Evolutionary conservation across 2,113 vertebrate species (phyloP), one percentile per base, ranked within the genome.

Genomic region (Cyanistes caeruleus): DNA sequence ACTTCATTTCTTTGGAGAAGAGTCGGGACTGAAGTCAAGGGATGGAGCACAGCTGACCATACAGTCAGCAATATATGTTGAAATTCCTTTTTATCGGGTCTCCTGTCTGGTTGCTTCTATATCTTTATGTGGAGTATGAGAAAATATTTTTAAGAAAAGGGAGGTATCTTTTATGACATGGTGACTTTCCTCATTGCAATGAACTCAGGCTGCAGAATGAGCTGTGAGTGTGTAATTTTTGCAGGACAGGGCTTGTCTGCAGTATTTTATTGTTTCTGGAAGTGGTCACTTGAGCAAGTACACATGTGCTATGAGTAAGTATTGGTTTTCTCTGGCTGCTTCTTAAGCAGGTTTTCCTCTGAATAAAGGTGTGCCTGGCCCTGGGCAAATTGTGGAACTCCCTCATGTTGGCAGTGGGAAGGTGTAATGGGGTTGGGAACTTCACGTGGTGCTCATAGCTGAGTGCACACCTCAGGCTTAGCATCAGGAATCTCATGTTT

Each of bases 321-420:
- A 89, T 65, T 86, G 77, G 89, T 76, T 93, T 92, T 87, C 84
- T 82, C 83, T 92, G 89, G 37, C 58, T 95, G 76, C 67, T 92
- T 74, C 80, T 92, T 89, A 90, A 39, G 86, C 52, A 89, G 62
- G 65, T 84, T 92, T 94, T 95, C 88, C 58, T 91, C 51, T 43
- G 83, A 90, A 81, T 65, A 81, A 94, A 95, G 87, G 91, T 69
- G 92, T 93, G 92, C 63, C 88, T 97, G 88, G 90, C 92, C 80
- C 62, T 79, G 43, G 94, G 95, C 86, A 92, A 95, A 96, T 93
- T 94, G 95, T 95, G 96, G 96, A 97, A 96, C 94, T 97, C 96
- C 94, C 92, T 31, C 2, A 18, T 87, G 87, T 79, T 97, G 97
- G 93, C 89, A 95, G 65, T 6, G 7, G 74, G 60, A 48, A 94